A percentile compares a stretch with the other conserved stretches of the same genome.
phyloP scores from a whole-genome alignment of 2,113 vertebrate genomes.

The Felis catus region F.catus_Fca126_mat1.0 CM031419.1:181634501-181635000 shows the following conservation, averaged over 20 bases:
- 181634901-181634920: background rate
- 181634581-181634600: background rate
- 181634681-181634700: background rate
- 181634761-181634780: background rate
- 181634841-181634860: constrained; percentile 5
- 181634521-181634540: constrained; percentile 37
- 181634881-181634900: background rate
- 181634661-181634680: background rate
- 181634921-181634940: background rate
- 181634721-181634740: background rate
- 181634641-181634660: background rate
- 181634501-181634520: background rate
- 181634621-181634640: background rate
- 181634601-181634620: background rate
- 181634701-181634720: background rate
- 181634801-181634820: background rate
- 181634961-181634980: background rate
- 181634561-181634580: constrained; percentile 18
- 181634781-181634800: background rate
- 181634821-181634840: background rate
- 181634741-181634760: background rate
- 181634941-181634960: background rate
- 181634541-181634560: constrained; percentile 45
- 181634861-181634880: background rate
- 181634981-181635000: background rate